Percentiles rank a stretch among this genome's conserved stretches.
Evolutionary conservation across 2,888 invertebrate genomes (phyloP).

Genomic region (Schizaphis graminum): DNA sequence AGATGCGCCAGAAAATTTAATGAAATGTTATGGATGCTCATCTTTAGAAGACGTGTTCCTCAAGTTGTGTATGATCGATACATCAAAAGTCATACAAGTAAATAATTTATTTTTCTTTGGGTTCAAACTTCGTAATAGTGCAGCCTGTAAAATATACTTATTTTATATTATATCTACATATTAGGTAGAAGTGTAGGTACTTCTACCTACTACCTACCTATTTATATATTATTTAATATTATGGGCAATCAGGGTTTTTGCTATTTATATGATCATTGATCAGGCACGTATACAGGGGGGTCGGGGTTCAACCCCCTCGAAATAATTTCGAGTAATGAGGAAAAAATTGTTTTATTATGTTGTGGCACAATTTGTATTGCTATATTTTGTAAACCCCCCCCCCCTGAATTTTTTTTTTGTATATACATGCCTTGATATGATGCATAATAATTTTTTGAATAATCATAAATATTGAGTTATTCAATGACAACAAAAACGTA

Average conservation of each 20-base stretch:
- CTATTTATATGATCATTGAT: not conserved
- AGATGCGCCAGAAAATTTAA: slow-evolving; percentile 71
- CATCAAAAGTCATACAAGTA: slow-evolving; percentile 60
- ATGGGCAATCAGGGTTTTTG: not conserved
- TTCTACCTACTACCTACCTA: not conserved
- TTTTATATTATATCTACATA: not conserved
- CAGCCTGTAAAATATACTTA: not conserved
- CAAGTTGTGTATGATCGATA: slow-evolving; percentile 69
- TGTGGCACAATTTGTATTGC: too few relatives aligned
- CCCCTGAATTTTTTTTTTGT: too few relatives aligned
- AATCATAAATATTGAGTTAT: not conserved
- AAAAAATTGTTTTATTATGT: too few relatives aligned
- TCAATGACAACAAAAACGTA: not conserved
- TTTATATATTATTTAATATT: not conserved
- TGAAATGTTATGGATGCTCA: slow-evolving; percentile 70
- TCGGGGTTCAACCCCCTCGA: too few relatives aligned
- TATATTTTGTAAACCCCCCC: too few relatives aligned
- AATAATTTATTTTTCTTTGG: not conserved
- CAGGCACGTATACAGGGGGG: too few relatives aligned
- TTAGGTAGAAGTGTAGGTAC: too few relatives aligned
- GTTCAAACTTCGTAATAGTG: not conserved
- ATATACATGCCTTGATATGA: not conserved
- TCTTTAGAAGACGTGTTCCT: slow-evolving; percentile 74
- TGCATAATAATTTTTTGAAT: not conserved
- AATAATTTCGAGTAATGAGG: too few relatives aligned